These are phyloP conservation scores for Chaetura pelagica DNA, from an alignment of 2,113 vertebrate species.

Conservation along the genomic window DNA sequence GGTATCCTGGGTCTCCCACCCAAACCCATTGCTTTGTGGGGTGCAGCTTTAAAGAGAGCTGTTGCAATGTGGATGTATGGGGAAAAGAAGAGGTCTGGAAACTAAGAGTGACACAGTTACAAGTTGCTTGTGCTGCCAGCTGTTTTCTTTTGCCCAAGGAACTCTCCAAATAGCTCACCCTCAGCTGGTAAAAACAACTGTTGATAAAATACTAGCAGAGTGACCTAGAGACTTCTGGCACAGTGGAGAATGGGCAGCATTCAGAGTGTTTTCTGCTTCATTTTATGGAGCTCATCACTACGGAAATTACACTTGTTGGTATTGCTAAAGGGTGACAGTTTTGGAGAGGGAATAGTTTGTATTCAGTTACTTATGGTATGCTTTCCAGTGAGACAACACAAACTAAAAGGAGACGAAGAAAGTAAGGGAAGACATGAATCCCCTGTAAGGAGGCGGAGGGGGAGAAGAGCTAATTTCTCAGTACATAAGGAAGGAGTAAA, in stretches of 20 bases:
- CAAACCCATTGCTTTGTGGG: background rate
- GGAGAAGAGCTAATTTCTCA: background rate
- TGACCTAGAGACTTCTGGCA: background rate
- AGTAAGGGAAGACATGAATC: background rate
- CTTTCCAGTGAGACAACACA: background rate
- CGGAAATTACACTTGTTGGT: background rate
- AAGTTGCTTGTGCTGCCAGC: background rate
- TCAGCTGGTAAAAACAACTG: background rate
- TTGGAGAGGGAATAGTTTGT: background rate
- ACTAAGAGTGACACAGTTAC: background rate
- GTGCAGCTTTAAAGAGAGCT: background rate
- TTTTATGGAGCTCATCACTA: background rate
- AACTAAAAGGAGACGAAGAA: background rate
- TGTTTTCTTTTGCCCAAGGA: background rate
- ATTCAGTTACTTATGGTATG: background rate
- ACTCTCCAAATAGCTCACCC: background rate
- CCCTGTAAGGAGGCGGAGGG: background rate
- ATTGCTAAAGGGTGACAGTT: background rate
- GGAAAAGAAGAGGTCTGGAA: background rate
- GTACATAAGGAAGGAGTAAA: background rate
- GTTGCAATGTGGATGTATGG: background rate
- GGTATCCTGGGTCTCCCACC: background rate
- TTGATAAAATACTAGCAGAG: background rate
- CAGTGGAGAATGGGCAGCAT: background rate
- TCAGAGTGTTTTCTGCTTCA: background rate